phyloP scores from a whole-genome alignment of 2,797 vertebrate species.

The Etheostoma nigrum region DNA sequence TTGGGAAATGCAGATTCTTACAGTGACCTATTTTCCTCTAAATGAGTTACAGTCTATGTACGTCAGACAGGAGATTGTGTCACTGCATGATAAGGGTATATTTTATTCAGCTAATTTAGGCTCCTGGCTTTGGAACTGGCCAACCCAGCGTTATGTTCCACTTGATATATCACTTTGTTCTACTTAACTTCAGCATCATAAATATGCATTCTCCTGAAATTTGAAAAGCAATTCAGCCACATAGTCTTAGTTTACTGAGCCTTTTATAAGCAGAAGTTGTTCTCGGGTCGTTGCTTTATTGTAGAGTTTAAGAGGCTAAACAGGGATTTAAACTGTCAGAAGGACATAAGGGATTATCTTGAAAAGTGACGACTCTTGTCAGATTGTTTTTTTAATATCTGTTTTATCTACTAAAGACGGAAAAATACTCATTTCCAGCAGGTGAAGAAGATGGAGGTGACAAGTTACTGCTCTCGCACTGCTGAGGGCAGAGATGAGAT shows the following conservation, averaged over 20 bases:
- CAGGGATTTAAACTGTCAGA: neutral
- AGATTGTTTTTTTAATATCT: neutral
- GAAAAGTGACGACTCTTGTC: neutral
- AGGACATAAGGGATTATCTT: neutral
- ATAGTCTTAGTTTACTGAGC: neutral
- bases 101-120: constrained; percentile 76
- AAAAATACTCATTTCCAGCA: constrained; percentile 5
- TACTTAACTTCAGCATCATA: constrained; percentile 65
- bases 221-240: constrained; percentile 25
- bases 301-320: constrained; percentile 1
- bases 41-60: constrained; percentile 58
- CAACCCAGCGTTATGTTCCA: constrained; percentile 62
- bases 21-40: constrained; percentile 61
- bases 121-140: constrained; percentile 65
- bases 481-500: constrained; percentile 10
- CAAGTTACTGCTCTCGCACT: neutral
- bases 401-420: neutral
- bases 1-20: constrained; percentile 52
- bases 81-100: constrained; percentile 59
- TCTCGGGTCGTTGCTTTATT: neutral
- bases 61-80: constrained; percentile 63
- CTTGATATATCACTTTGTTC: constrained; percentile 77
- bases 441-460: neutral
- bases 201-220: constrained; percentile 60
- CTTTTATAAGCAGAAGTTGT: constrained; percentile 4